Conservation (phyloP, 2,797 vertebrate species). For the Acestrorhynchus altus region DNA sequence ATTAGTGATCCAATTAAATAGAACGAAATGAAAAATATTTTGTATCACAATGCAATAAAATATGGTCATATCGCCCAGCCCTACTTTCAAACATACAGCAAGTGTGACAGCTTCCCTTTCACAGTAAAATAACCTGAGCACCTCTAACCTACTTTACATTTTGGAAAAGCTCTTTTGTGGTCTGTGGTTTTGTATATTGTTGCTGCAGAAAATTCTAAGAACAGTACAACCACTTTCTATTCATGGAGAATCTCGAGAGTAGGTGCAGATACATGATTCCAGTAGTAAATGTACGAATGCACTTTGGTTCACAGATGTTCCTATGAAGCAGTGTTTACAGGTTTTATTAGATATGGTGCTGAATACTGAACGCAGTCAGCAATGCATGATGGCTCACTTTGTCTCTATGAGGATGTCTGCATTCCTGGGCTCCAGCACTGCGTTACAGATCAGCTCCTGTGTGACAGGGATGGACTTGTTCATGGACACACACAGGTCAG, state of each 20-base stretch:
- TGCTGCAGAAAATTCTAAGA: not conserved
- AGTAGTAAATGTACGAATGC: no score
- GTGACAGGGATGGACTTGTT: slow-evolving; percentile 98
- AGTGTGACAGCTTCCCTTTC: no score
- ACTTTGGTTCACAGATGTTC: no score
- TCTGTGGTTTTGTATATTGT: not conserved
- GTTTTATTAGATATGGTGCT: not conserved
- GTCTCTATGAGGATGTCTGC: slow-evolving; percentile 98
- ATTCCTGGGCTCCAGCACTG: slow-evolving; percentile 91
- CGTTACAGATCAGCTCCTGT: slow-evolving; percentile 97
- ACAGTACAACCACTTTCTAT: not conserved
- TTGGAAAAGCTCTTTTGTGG: not conserved
- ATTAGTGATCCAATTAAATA: no score
- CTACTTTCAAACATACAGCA: no score
- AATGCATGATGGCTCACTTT: slow-evolving; percentile 80
- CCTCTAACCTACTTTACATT: not conserved
- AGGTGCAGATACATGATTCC: not conserved
- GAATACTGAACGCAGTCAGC: not conserved
- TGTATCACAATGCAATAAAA: no score
- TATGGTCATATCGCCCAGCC: no score
- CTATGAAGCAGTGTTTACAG: no score
- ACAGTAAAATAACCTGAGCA: no score
- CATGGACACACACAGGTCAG: slow-evolving; percentile 98
- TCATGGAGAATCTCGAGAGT: not conserved
- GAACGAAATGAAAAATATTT: no score